A percentile compares a stretch with the other conserved stretches of the same genome.
Evolutionary conservation across 2,113 vertebrate genomes (phyloP).

Genomic region (Peromyscus leucopus): DNA sequence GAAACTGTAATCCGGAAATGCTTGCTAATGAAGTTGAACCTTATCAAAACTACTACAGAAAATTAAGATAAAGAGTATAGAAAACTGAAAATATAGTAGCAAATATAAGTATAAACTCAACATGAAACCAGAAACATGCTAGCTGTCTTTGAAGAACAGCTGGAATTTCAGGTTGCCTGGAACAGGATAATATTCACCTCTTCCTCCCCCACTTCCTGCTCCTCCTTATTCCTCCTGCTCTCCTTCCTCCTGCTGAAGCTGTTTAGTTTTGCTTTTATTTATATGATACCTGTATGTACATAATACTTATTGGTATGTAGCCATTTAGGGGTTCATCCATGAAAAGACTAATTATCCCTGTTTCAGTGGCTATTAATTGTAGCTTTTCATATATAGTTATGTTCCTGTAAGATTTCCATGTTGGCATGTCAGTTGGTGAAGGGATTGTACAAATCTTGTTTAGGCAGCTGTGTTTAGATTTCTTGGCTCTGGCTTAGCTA

Average conservation of each 20-base stretch:
- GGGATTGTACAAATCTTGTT: neutral
- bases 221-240: neutral
- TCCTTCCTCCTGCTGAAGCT: neutral
- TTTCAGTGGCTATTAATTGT: neutral
- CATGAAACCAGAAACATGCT: neutral
- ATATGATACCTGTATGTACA: neutral
- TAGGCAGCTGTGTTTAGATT: neutral
- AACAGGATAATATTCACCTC: neutral
- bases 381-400: neutral
- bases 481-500: neutral
- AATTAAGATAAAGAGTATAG: neutral
- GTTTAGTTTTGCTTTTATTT: neutral
- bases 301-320: neutral
- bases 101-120: neutral
- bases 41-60: neutral
- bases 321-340: neutral
- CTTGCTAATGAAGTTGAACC: neutral
- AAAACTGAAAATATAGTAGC: neutral
- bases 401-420: neutral
- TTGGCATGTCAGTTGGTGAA: too few species aligned
- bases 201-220: neutral
- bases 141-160: neutral
- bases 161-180: neutral
- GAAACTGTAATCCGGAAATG: neutral
- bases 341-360: neutral